phyloP scores from a whole-genome alignment of 2,888 invertebrate species.

The Brenthis hecate region DNA sequence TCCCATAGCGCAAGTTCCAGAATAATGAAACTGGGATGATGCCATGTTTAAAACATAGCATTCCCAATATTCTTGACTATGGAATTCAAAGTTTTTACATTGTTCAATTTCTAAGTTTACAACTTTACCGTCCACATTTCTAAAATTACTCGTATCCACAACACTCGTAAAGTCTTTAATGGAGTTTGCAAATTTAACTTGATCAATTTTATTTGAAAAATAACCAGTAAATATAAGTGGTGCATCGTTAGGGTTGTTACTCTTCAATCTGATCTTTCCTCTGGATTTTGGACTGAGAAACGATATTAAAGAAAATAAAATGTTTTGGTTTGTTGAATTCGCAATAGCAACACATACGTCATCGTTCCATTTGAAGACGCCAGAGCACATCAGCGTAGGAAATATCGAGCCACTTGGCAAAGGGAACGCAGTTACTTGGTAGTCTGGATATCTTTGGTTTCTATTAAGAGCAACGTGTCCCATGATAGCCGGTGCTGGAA shows the following conservation, averaged over 20 bases:
- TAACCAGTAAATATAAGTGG: constrained; percentile 51
- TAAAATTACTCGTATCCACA: constrained; percentile 45
- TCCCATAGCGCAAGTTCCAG: constrained; percentile 63
- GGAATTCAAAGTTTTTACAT: constrained; percentile 49
- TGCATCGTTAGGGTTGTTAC: constrained; percentile 48
- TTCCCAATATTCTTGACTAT: constrained; percentile 57
- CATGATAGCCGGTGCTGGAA: constrained; percentile 50
- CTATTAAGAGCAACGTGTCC: constrained; percentile 55
- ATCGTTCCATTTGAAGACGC: constrained; percentile 48
- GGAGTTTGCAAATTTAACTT: constrained; percentile 45
- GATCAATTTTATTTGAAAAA: constrained; percentile 48
- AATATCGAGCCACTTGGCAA: constrained; percentile 46
- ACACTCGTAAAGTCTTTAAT: constrained; percentile 46
- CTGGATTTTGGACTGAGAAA: constrained; percentile 56
- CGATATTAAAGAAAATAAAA: constrained; percentile 44
- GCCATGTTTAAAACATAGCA: constrained; percentile 55
- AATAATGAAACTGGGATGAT: constrained; percentile 52
- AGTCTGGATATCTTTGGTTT: constrained; percentile 55
- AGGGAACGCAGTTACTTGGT: constrained; percentile 50
- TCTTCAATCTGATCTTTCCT: constrained; percentile 52
- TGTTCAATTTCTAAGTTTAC: constrained; percentile 47
- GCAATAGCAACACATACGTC: constrained; percentile 46
- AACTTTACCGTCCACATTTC: constrained; percentile 41
- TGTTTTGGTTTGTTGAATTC: constrained; percentile 41
- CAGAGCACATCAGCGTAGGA: constrained; percentile 46